Evolutionary conservation across 2,888 invertebrate species (phyloP).

Genomic region (Tetrapedia diversipes): DNA sequence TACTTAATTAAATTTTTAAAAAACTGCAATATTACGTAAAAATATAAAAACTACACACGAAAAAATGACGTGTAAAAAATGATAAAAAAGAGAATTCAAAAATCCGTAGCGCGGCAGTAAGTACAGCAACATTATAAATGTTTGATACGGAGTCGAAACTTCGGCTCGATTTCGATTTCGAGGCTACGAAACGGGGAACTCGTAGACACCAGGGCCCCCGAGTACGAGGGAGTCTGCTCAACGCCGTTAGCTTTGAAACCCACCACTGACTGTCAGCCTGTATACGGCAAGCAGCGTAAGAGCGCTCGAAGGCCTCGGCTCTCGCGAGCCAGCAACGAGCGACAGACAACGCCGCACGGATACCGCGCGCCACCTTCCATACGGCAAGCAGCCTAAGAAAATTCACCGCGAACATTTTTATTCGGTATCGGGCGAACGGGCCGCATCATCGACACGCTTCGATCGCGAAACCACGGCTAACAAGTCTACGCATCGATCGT

Average conservation of each 20-base stretch:
- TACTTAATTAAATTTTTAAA: background rate
- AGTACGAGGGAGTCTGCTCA: slow-evolving; percentile 64
- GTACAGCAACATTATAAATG: background rate
- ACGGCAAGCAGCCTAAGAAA: slow-evolving; percentile 77
- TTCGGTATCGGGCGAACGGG: slow-evolving; percentile 66
- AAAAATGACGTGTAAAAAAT: background rate
- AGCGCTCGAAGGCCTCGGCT: slow-evolving; percentile 56
- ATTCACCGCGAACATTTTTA: slow-evolving; percentile 79
- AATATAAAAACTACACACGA: background rate
- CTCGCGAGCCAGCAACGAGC: slow-evolving; percentile 52
- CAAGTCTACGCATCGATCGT: slow-evolving; percentile 46
- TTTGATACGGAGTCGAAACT: slow-evolving; percentile 12
- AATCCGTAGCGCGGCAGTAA: background rate
- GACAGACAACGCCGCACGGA: slow-evolving; percentile 66
- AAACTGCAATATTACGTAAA: background rate
- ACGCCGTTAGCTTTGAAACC: slow-evolving; percentile 73
- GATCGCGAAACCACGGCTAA: slow-evolving; percentile 59
- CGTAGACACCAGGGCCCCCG: slow-evolving; percentile 61
- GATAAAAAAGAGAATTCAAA: background rate
- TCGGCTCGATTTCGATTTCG: slow-evolving; percentile 44
- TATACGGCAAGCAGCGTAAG: slow-evolving; percentile 63
- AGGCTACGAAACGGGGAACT: slow-evolving; percentile 55
- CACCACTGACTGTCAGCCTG: slow-evolving; percentile 72
- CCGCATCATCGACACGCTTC: slow-evolving; percentile 61
- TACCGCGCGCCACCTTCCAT: slow-evolving; percentile 70